Base-by-base conservation (phyloP, 2,888 invertebrate genomes). In the Scotopteryx bipunctaria region DNA sequence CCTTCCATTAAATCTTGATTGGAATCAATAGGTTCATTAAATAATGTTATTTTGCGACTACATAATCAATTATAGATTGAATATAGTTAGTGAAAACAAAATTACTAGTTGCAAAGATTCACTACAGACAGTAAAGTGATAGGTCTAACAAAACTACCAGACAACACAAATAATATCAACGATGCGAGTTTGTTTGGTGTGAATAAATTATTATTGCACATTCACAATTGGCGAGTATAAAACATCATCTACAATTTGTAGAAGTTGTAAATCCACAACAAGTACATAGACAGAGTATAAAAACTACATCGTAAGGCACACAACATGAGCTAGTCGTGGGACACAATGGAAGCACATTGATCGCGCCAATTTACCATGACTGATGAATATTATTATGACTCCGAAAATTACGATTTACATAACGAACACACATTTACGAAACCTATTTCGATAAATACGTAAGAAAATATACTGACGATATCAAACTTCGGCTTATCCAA, bases 371-470 rank as follows among this genome's bases (percentile, higher is more conserved):
- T 43, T 52, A 49, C n/a, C 37, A 46, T 46, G 46, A 52, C 53
- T 41, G 44, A 53, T 56, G 41, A 41, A 56, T 52, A 54, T 48
- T 35, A 53, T 47, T 47, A 54, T 74, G 76, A 80, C 78, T 81
- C 71, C 73, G 77, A 77, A 81, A 80, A 74, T 83, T 82, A 84
- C 67, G 59, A 78, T 71, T 73, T 78, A 81, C 78, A 81, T 84
- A 80, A 85, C 83, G 84, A 83, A 88, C 87, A 87, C 87, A 84
- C 86, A 76, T 66, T 67, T 66, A 68, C 85, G 85, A 86, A 73
- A 79, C 79, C 85, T 87, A 87, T 72, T 76, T 78, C 74, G 83
- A 89, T 89, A 89, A 89, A 90, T 88, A 90, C 83, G 82, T 89
- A 89, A 80, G 86, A 88, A 90, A 88, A 89, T 89, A 89, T 84